A percentile compares a stretch with the other conserved stretches of the same genome.
Evolutionary conservation across 2,888 invertebrate species (phyloP).

Genomic region (Thereva nobilitata): DNA sequence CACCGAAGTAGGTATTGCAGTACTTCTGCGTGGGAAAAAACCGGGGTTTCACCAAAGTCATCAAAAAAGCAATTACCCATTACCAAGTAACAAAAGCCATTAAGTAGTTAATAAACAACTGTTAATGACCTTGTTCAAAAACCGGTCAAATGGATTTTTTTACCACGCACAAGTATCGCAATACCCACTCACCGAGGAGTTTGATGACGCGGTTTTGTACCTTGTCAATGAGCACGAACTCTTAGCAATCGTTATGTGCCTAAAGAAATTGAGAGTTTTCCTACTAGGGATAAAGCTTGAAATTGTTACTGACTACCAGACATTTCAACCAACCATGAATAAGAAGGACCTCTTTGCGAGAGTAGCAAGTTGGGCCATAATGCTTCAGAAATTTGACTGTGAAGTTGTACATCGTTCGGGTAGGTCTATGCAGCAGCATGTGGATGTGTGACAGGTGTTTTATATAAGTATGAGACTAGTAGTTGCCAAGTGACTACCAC

Average conservation of each 20-base stretch:
- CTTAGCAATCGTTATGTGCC: slow-evolving; percentile 1
- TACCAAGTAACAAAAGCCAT: too few relatives aligned
- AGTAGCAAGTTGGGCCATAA: slow-evolving; percentile 11
- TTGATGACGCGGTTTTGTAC: too few relatives aligned
- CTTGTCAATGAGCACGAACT: slow-evolving; percentile 9
- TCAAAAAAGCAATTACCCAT: too few relatives aligned
- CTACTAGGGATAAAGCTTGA: background rate
- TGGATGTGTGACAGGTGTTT: slow-evolving; percentile 7
- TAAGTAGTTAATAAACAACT: too few relatives aligned
- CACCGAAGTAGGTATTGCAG: too few relatives aligned
- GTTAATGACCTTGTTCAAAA: too few relatives aligned
- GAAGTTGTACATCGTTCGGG: slow-evolving; percentile 2
- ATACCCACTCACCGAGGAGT: too few relatives aligned
- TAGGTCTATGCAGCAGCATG: too few relatives aligned
- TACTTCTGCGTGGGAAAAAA: too few relatives aligned
- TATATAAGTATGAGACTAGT: slow-evolving; percentile 36
- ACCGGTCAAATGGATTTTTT: too few relatives aligned
- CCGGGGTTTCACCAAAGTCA: too few relatives aligned
- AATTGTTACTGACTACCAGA: slow-evolving; percentile 3
- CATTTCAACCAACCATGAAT: background rate
- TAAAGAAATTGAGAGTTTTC: slow-evolving; percentile 4
- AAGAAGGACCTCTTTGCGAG: background rate
- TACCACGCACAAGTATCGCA: too few relatives aligned
- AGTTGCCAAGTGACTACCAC: slow-evolving; percentile 26
- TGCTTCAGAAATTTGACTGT: slow-evolving; percentile 4